Evolutionary conservation across 1,140 invertebrate genomes (phyloP).

Genomic region (Drosophila virilis): DNA sequence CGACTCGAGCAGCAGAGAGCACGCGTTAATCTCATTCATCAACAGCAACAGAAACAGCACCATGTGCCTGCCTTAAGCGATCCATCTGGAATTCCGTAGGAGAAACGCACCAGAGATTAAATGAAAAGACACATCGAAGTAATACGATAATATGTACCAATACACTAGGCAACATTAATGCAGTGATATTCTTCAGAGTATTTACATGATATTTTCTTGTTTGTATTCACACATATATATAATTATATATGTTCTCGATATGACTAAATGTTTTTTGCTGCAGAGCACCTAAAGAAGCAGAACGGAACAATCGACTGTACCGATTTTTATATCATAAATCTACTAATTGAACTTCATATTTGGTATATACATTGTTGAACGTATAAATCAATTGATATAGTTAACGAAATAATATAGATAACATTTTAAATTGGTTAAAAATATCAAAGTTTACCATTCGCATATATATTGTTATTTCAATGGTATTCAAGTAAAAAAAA

Average conservation of each 20-base stretch:
- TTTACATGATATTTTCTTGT: constrained; percentile 40
- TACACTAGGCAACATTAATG: constrained; percentile 30
- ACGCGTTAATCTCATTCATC: constrained; percentile 76
- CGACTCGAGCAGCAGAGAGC: constrained; percentile 86
- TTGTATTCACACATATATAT: constrained; percentile 35
- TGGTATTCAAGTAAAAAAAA: constrained; percentile 50
- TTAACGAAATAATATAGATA: constrained; percentile 48
- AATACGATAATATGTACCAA: constrained; percentile 44
- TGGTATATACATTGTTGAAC: constrained; percentile 66
- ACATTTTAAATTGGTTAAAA: constrained; percentile 58
- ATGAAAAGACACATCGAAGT: constrained; percentile 54
- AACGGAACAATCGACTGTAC: constrained; percentile 62
- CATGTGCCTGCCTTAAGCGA: constrained; percentile 42
- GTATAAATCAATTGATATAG: constrained; percentile 67
- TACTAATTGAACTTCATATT: constrained; percentile 48
- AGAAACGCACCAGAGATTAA: constrained; percentile 19
- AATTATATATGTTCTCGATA: constrained; percentile 49
- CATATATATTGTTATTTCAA: constrained; percentile 78
- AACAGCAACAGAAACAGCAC: constrained; percentile 71
- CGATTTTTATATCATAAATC: constrained; percentile 59
- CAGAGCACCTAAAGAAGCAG: constrained; percentile 31
- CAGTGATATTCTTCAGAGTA: constrained; percentile 28
- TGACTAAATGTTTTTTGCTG: constrained; percentile 32
- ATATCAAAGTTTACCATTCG: constrained; percentile 55
- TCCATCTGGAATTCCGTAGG: constrained; percentile 81